A percentile compares a stretch with the other conserved stretches of the same genome.
phyloP scores from a whole-genome alignment of 1,140 invertebrate species.

The Telenomus remus region DNA sequence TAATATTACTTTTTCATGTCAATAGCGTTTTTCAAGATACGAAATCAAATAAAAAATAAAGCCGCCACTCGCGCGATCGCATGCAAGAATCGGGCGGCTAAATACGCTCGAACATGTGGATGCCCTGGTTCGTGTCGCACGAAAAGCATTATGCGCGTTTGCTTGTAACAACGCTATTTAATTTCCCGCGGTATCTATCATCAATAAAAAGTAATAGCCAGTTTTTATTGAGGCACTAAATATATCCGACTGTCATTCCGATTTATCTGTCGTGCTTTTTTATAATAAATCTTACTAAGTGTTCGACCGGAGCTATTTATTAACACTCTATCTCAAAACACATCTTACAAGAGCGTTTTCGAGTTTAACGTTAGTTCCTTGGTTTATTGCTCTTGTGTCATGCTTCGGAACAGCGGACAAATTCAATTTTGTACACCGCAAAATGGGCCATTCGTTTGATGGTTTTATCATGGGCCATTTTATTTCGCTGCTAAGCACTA shows the following conservation, averaged over 20 bases:
- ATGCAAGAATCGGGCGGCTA: conserved; percentile 43
- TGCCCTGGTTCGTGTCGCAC: conserved; percentile 48
- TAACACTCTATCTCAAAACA: conserved; percentile 27
- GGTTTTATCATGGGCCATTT: background rate
- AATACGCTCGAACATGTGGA: conserved; percentile 39
- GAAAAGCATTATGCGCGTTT: conserved; percentile 40
- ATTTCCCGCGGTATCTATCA: conserved; percentile 53
- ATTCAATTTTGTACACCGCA: conserved; percentile 14
- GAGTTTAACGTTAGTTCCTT: conserved; percentile 16
- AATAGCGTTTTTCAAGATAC: conserved; percentile 39
- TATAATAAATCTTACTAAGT: conserved; percentile 45
- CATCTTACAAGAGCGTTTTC: conserved; percentile 23
- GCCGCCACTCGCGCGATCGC: conserved; percentile 40
- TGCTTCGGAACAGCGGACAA: background rate
- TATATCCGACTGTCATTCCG: conserved; percentile 45
- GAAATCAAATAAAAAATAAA: conserved; percentile 57
- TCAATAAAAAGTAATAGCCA: conserved; percentile 53
- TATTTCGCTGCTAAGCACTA: no score
- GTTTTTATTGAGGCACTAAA: conserved; percentile 51
- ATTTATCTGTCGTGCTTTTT: conserved; percentile 46
- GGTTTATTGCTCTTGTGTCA: conserved; percentile 11
- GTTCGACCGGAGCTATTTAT: conserved; percentile 34
- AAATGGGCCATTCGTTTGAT: background rate
- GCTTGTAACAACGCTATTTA: conserved; percentile 49
- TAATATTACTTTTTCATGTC: conserved; percentile 58